A percentile compares a stretch with the other conserved stretches of the same genome.
phyloP scores from a whole-genome alignment of 2,797 vertebrate genomes.

The Microcaecilia unicolor region DNA sequence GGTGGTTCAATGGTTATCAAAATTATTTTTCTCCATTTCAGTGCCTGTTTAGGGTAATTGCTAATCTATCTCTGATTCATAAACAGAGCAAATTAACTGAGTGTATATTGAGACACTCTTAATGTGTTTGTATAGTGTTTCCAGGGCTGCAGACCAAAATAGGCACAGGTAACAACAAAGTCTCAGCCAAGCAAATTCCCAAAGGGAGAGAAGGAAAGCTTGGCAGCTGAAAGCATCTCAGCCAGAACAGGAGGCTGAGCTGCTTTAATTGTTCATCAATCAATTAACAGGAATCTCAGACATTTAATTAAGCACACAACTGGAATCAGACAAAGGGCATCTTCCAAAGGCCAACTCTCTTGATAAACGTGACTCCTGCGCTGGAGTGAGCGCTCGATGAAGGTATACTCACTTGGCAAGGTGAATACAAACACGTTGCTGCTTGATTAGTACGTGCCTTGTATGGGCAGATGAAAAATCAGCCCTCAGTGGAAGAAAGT shows the following conservation, averaged over 20 bases:
- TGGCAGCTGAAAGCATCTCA: conserved; percentile 29
- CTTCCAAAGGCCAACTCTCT: conserved; percentile 29
- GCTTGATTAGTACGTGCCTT: not conserved
- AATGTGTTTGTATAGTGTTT: conserved; percentile 30
- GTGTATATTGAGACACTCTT: conserved; percentile 24
- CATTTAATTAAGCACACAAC: conserved; percentile 46
- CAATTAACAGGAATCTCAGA: conserved; percentile 38
- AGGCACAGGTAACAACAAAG: conserved; percentile 22
- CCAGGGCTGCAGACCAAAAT: conserved; percentile 36
- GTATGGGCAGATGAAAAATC: not conserved
- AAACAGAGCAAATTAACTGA: not conserved
- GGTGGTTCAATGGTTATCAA: too few relatives aligned
- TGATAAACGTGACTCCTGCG: conserved; percentile 17
- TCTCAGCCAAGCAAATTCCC: conserved; percentile 21
- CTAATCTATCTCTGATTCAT: not conserved
- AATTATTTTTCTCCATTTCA: too few relatives aligned
- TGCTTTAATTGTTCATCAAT: conserved; percentile 49
- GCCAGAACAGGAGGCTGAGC: conserved; percentile 28
- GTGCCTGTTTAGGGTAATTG: not conserved
- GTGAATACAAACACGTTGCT: conserved; percentile 6
- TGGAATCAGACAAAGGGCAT: conserved; percentile 46
- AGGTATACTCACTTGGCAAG: conserved; percentile 18
- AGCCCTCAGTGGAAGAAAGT: conserved; percentile 4
- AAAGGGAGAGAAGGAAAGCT: conserved; percentile 16
- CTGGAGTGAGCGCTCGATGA: conserved; percentile 43